phyloP scores from a whole-genome alignment of 2,888 invertebrate species.

The Calameuta idolon region DNA sequence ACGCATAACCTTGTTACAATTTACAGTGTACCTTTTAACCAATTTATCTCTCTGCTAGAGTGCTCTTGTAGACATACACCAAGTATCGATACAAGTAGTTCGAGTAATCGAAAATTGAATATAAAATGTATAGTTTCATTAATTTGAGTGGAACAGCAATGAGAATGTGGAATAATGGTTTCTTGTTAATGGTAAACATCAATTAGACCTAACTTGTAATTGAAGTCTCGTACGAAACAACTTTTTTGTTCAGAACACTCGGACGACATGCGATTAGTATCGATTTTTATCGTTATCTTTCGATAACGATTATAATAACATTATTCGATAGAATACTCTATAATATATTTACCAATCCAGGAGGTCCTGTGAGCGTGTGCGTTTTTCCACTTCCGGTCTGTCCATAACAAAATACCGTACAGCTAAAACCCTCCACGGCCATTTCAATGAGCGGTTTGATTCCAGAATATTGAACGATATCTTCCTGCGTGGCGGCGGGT shows the following conservation, averaged over 20 bases:
- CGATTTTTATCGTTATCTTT: not conserved
- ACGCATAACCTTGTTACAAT: no score
- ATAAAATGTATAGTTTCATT: no score
- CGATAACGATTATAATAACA: not conserved
- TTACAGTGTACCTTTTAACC: no score
- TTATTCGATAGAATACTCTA: not conserved
- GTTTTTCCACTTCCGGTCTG: conserved; percentile 98
- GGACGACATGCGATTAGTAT: not conserved
- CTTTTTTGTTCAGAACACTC: not conserved
- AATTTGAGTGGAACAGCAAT: no score
- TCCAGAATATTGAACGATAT: conserved; percentile 90
- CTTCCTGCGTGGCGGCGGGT: conserved; percentile 86
- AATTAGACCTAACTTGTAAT: not conserved
- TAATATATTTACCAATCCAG: conserved; percentile 76
- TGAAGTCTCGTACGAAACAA: not conserved
- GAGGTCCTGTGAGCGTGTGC: conserved; percentile 93
- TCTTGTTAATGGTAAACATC: not conserved
- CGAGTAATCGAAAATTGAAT: no score
- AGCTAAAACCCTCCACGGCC: conserved; percentile 94
- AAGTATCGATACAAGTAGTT: not conserved
- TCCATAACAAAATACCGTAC: conserved; percentile 95
- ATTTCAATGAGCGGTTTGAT: conserved; percentile 91
- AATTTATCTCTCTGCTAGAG: no score
- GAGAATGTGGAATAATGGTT: not conserved
- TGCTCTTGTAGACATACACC: not conserved